Evolutionary conservation across 2,888 invertebrate genomes (phyloP).

Genomic region (Biston stratarius): DNA sequence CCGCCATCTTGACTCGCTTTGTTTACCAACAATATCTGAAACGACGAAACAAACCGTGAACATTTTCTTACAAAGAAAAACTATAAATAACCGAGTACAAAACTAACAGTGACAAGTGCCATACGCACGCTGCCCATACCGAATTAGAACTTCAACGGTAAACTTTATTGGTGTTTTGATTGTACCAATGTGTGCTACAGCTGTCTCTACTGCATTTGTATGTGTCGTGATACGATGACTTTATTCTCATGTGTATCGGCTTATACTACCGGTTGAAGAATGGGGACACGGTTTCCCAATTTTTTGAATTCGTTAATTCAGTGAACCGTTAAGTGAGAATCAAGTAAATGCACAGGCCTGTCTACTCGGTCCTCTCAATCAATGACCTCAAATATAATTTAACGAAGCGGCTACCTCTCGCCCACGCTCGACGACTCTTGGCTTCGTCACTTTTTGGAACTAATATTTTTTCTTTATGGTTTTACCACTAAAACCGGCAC

Average conservation of each 20-base stretch:
- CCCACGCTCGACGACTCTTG: slow-evolving; percentile 69
- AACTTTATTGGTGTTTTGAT: slow-evolving; percentile 73
- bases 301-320: slow-evolving; percentile 52
- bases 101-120: slow-evolving; percentile 70
- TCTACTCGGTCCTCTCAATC: slow-evolving; percentile 67
- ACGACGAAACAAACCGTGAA: slow-evolving; percentile 53
- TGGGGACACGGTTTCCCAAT: slow-evolving; percentile 49
- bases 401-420: slow-evolving; percentile 73
- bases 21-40: slow-evolving; percentile 64
- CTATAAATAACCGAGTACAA: slow-evolving; percentile 68
- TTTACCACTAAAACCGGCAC: slow-evolving; percentile 52
- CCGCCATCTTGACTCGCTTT: slow-evolving; percentile 88
- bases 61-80: slow-evolving; percentile 54
- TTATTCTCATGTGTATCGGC: slow-evolving; percentile 56
- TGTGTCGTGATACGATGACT: slow-evolving; percentile 56
- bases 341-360: slow-evolving; percentile 47
- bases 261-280: slow-evolving; percentile 52
- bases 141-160: slow-evolving; percentile 77
- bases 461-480: slow-evolving; percentile 61
- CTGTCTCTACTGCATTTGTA: slow-evolving; percentile 56
- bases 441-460: slow-evolving; percentile 64
- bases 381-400: slow-evolving; percentile 79
- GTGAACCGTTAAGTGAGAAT: slow-evolving; percentile 61
- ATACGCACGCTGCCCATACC: slow-evolving; percentile 71
- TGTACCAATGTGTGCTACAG: slow-evolving; percentile 72